Conservation (phyloP, 2,113 vertebrate genomes). For the Tragelaphus buxtoni region DNA sequence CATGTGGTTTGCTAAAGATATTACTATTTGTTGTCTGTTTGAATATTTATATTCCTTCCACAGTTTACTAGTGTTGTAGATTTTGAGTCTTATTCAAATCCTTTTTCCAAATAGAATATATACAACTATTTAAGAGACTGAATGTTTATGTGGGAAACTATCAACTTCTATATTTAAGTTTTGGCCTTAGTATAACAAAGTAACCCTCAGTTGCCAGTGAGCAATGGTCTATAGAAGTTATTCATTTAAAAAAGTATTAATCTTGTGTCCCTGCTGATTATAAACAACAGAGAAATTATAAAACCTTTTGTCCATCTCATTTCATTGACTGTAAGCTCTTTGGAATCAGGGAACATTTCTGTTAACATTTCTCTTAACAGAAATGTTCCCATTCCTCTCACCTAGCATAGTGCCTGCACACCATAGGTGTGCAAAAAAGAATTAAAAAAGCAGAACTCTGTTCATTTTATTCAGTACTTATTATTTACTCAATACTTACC, state of each 20-base stretch:
- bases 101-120: background rate
- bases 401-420: background rate
- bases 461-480: background rate
- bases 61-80: background rate
- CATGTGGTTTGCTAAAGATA: background rate
- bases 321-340: background rate
- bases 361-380: background rate
- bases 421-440: background rate
- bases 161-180: background rate
- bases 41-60: background rate
- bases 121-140: background rate
- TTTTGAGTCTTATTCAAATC: background rate
- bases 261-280: background rate
- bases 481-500: no score
- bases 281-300: background rate
- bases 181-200: conserved; percentile 22
- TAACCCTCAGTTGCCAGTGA: background rate
- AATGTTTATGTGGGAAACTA: background rate
- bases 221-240: background rate
- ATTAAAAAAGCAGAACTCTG: background rate
- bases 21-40: background rate
- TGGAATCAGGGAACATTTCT: background rate
- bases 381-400: background rate
- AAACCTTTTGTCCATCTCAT: background rate
- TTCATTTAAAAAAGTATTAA: conserved; percentile 22